Percentiles rank a stretch among this genome's conserved stretches.
These are phyloP conservation scores for Naso thynnoides DNA, from an alignment of 2,797 vertebrate species.

Conservation along the genomic window DNA sequence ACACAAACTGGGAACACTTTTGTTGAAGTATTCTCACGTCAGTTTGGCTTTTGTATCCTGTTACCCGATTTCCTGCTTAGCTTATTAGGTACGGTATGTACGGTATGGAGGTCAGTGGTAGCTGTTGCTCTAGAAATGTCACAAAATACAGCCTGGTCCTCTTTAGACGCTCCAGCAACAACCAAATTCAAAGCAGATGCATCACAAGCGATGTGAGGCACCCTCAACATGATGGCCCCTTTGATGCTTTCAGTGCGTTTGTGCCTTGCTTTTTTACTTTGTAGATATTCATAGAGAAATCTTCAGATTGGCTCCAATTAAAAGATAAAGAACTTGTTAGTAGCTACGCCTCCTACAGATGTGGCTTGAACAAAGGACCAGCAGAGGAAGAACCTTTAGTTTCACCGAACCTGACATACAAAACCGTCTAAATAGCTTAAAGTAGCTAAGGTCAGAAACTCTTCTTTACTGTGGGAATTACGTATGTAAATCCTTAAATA, in stretches of 20 bases:
- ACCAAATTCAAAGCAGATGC: conserved; percentile 58
- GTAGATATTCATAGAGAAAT: conserved; percentile 24
- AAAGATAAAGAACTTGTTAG: conserved; percentile 15
- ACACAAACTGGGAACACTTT: neutral
- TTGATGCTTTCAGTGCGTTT: conserved; percentile 43
- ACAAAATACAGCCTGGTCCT: conserved; percentile 27
- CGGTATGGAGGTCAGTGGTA: conserved; percentile 19
- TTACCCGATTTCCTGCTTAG: neutral
- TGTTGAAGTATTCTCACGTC: neutral
- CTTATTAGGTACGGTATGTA: neutral
- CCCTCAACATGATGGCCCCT: conserved; percentile 39
- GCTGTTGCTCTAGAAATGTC: conserved; percentile 45
- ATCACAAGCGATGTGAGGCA: conserved; percentile 40
- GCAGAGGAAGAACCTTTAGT: conserved; percentile 23
- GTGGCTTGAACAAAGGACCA: neutral
- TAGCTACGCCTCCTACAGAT: conserved; percentile 8
- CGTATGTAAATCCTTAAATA: conserved; percentile 8
- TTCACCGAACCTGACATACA: conserved; percentile 16
- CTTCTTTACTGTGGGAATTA: conserved; percentile 16
- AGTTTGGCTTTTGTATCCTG: neutral
- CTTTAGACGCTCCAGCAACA: conserved; percentile 46
- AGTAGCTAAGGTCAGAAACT: conserved; percentile 18
- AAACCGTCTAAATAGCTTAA: conserved; percentile 1
- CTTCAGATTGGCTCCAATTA: conserved; percentile 20
- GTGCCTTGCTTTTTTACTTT: conserved; percentile 38